These are phyloP conservation scores for Agrochola macilenta DNA, from an alignment of 2,888 invertebrate species.

Conservation along the genomic window DNA sequence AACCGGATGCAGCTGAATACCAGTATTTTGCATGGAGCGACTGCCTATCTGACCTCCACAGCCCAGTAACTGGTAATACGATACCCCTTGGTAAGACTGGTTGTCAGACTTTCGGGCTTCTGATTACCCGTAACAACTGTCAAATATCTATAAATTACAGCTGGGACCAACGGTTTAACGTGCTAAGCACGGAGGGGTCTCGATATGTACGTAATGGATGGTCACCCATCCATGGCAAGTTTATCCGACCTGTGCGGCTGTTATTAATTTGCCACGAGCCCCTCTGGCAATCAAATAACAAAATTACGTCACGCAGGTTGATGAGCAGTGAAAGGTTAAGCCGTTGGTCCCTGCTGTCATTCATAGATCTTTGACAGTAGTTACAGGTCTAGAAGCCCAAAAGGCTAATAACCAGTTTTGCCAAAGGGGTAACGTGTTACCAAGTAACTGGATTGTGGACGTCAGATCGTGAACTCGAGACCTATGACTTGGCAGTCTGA, in stretches of 20 bases:
- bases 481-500: no score
- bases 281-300: background rate
- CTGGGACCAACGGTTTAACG: background rate
- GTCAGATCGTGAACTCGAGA: no score
- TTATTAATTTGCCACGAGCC: background rate
- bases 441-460: no score
- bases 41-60: background rate
- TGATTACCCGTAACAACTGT: background rate
- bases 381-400: no score
- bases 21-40: no score
- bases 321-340: conserved; percentile 6
- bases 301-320: background rate
- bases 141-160: background rate
- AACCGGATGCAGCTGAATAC: background rate
- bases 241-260: background rate
- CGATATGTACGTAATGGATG: background rate
- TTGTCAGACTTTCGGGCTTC: background rate
- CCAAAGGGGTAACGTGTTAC: no score
- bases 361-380: background rate
- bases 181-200: background rate
- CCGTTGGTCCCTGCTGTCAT: conserved; percentile 4
- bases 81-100: background rate
- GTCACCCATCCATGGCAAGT: background rate
- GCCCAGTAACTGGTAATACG: background rate
- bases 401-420: no score